These are phyloP conservation scores for Tethya wilhelma DNA, from an alignment of 37 sponge, comb jelly and placozoan genomes.

Conservation along the genomic window DNA sequence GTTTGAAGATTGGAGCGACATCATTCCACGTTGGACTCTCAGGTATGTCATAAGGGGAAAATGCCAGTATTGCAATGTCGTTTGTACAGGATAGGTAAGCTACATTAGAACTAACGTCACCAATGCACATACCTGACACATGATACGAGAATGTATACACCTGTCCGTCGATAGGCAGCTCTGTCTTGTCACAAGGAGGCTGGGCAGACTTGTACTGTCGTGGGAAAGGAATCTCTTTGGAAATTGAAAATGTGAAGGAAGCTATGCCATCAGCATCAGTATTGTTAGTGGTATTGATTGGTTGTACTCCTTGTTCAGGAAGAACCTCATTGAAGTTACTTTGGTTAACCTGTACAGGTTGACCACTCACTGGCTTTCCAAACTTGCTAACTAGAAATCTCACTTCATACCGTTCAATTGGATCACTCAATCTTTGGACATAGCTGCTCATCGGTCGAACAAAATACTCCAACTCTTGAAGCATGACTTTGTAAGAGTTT, in stretches of 20 bases:
- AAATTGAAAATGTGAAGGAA: constrained; percentile 16
- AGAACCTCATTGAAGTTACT: background rate
- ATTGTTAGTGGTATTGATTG: background rate
- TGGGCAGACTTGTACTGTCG: background rate
- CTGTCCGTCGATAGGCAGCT: constrained; percentile 57
- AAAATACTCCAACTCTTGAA: constrained; percentile 20
- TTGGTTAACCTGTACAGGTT: too few relatives aligned
- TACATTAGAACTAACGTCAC: background rate
- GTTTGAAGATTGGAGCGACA: constrained; percentile 52
- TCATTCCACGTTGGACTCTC: constrained; percentile 37
- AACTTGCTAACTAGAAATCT: too few relatives aligned
- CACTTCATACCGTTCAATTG: too few relatives aligned
- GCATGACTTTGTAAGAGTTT: background rate
- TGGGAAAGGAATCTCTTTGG: background rate
- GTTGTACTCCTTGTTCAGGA: background rate
- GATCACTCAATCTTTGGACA: too few relatives aligned
- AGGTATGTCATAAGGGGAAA: background rate
- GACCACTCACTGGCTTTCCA: too few relatives aligned
- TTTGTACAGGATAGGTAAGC: background rate
- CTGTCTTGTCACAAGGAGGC: too few relatives aligned
- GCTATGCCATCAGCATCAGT: constrained; percentile 25
- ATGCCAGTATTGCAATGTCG: background rate
- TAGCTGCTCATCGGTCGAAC: constrained; percentile 32
- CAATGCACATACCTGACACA: background rate
- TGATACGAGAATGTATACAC: constrained; percentile 45